phyloP scores from a whole-genome alignment of 2,113 vertebrate genomes.

The Bufo gargarizans region DNA sequence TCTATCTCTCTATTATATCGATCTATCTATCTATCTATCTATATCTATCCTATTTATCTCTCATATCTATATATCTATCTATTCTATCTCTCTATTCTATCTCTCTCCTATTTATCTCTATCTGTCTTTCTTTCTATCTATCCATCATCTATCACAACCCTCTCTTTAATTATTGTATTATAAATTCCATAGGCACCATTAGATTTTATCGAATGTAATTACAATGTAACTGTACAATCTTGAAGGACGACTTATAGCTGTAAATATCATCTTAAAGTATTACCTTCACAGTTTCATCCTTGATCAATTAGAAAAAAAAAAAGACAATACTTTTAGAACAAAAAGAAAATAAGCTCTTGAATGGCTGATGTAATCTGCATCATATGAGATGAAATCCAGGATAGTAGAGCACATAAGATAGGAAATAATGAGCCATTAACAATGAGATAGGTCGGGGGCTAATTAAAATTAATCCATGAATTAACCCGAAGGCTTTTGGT shows the following conservation, averaged over 20 bases:
- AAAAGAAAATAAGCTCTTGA: not conserved
- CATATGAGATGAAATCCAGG: slow-evolving; percentile 38
- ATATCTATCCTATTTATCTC: too few relatives aligned
- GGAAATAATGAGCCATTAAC: slow-evolving; percentile 39
- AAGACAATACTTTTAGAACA: not conserved
- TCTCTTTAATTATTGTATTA: too few relatives aligned
- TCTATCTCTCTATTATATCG: too few relatives aligned
- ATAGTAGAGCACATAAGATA: slow-evolving; percentile 33
- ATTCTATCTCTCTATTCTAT: too few relatives aligned
- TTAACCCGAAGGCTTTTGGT: slow-evolving; percentile 61
- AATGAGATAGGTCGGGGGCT: slow-evolving; percentile 44
- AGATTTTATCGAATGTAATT: too few relatives aligned
- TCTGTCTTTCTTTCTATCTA: too few relatives aligned
- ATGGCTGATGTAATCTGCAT: slow-evolving; percentile 4
- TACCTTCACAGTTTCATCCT: not conserved
- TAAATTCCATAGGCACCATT: too few relatives aligned
- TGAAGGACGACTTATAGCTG: not conserved
- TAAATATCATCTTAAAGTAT: slow-evolving; percentile 1
- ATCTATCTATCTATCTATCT: too few relatives aligned
- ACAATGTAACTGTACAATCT: not conserved
- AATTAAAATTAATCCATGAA: slow-evolving; percentile 62
- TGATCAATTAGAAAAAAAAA: not conserved
- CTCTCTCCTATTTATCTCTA: too few relatives aligned
- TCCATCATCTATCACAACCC: too few relatives aligned
- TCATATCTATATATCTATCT: too few relatives aligned